Evolutionary conservation across 2,888 invertebrate genomes (phyloP), one percentile per base, ranked within the genome.

Genomic region (Caenorhabditis afra): DNA sequence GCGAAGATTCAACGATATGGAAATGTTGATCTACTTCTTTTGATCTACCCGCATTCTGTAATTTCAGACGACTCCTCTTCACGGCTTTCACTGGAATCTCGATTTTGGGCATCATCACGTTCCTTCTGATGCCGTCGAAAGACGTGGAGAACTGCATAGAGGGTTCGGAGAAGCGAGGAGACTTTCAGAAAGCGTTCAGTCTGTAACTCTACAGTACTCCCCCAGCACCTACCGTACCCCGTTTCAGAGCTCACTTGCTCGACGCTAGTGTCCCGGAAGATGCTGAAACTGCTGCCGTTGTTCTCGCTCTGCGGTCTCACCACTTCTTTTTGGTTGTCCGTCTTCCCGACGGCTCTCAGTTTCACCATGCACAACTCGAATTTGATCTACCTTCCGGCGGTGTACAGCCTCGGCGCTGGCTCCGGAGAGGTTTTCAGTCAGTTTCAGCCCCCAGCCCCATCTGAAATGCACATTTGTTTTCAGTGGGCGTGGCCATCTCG

Each of bases 301-400:
- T 61, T 61, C 12, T 16, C 64, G 4, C 53, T 77, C 3, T 52
- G 64, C 16, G 77, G 77, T 2, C 39, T 77, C 41, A 70, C 70
- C 50, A 75, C 80, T 7, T 71, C 76, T 0, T 81, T 83, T 50
- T 83, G 82, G 82, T 44, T 85, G 18, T 71, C 82, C 11, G 70
- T 85, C 23, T 85, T 81, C 58, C 83, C 85, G 1, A 85, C 85
- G 0, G 77, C 83, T 0, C 64, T 85, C 37, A 77, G 67, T 35
- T 85, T 85, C 62, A 82, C 79, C 1, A 62, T 62, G 39, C 55
- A 74, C 45, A 78, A 80, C 23, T 45, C 80, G 3, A 29, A 44
- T 11, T 35, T 76, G 61, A 75, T 81, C 20, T 79, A 79, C 39
- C 55, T 85, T 0, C 79, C 81, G 5, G 85, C 85, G 0, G 62